Base-by-base conservation (phyloP, 2,797 vertebrate genomes). In the Lithobates sylvaticus region DNA sequence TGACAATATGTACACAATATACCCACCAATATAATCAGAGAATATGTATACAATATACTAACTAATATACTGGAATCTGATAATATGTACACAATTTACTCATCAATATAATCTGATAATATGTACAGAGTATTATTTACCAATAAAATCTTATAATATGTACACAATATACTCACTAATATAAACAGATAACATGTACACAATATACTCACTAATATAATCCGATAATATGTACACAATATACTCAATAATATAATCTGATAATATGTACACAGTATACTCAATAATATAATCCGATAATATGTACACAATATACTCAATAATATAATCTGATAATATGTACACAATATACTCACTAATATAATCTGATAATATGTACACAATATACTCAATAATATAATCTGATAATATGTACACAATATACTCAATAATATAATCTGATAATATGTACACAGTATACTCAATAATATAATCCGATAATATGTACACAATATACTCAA, bases 211-310 rank as follows among this genome's bases (percentile, higher is more conserved):
- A 65, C 1, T 7, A 26, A 23, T 65, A 65, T 26, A 65, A 10
- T 13, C 9, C 12, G n/a, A 10, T 26, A 10, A 26, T 65, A 65
- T 65, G 23, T n/a, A 65, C 5, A 65, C 23, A 65, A 23, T 65
- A 26, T 65, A 65, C 61, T 9, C 23, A 65, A 5, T n/a, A 65
- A 23, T 26, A 26, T 65, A 65, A 26, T 21, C 29, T 39, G 29
- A 81, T 81, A 72, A 27, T n/a, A 71, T 73, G 50, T 61, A 81
- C 23, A 72, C 1, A 54, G 12, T 58, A 81, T 72, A 81, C 18
- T 71, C 27, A 54, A 44, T 10, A 80, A 47, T 50, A 76, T 76
- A 76, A 10, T 21, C 27, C 23, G 10, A 61, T 76, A 58, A 29
- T 10, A 76, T 34, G 29, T 58, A 78, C 23, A 26, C 0, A 78